Percentiles rank a stretch among this genome's conserved stretches.
Conservation (phyloP, 2,888 invertebrate species). For the Melinopterus prodromus region DNA sequence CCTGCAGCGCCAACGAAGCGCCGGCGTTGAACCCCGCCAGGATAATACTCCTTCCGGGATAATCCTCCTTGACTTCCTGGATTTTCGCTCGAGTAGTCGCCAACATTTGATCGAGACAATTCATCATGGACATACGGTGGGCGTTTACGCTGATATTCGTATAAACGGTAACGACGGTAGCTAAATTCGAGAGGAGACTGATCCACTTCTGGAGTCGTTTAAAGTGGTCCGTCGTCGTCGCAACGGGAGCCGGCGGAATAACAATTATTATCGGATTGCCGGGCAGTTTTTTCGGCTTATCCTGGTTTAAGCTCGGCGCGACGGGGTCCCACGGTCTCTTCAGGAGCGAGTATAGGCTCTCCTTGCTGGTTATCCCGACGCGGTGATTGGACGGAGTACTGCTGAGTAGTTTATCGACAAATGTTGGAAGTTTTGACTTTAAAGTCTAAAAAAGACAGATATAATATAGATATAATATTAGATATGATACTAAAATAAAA, state of each 20-base stretch:
- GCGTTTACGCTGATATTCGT: slow-evolving; percentile 60
- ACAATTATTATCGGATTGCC: slow-evolving; percentile 74
- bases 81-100: slow-evolving; percentile 75
- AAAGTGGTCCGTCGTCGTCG: slow-evolving; percentile 58
- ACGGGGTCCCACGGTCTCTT: slow-evolving; percentile 82
- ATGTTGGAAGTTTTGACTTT: slow-evolving; percentile 72
- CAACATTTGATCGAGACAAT: slow-evolving; percentile 70
- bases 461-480: background rate
- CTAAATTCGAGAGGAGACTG: slow-evolving; percentile 70
- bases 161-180: slow-evolving; percentile 72
- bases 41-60: slow-evolving; percentile 74
- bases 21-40: slow-evolving; percentile 82
- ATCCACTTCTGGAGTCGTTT: slow-evolving; percentile 76
- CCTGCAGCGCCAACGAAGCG: slow-evolving; percentile 78
- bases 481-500: too few relatives aligned
- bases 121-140: slow-evolving; percentile 61
- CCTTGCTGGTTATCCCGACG: slow-evolving; percentile 65
- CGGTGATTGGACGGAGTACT: slow-evolving; percentile 62
- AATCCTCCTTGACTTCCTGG: slow-evolving; percentile 72
- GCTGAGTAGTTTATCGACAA: slow-evolving; percentile 78
- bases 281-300: slow-evolving; percentile 75
- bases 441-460: slow-evolving; percentile 61
- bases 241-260: slow-evolving; percentile 66
- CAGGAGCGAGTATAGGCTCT: slow-evolving; percentile 70
- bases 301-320: slow-evolving; percentile 60